phyloP scores from a whole-genome alignment of 2,113 vertebrate genomes.

The Toxotes chatareus region DNA sequence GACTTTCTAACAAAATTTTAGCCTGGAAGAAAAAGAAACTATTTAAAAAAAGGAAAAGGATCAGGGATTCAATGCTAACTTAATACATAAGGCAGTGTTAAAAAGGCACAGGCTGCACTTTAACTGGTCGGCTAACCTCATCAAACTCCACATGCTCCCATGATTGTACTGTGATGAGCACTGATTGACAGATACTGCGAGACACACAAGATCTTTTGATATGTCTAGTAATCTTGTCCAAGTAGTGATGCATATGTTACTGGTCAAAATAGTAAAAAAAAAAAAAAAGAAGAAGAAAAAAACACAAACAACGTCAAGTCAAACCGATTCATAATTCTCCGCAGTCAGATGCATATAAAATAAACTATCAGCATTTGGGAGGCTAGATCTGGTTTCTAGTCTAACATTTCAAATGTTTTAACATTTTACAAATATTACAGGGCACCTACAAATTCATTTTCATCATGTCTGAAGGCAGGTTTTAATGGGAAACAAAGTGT shows the following conservation, averaged over 20 bases:
- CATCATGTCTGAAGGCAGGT: slow-evolving; percentile 9
- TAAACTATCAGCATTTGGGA: slow-evolving; percentile 1
- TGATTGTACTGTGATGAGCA: not conserved
- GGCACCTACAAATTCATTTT: slow-evolving; percentile 19
- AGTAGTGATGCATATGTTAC: slow-evolving; percentile 43
- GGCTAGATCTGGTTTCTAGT: slow-evolving; percentile 5
- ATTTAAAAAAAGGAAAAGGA: slow-evolving; percentile 8
- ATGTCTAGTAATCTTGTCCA: not conserved
- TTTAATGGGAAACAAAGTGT: slow-evolving; percentile 15
- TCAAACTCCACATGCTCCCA: slow-evolving; percentile 2
- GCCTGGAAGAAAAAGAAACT: slow-evolving; percentile 1
- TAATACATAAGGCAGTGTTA: slow-evolving; percentile 68
- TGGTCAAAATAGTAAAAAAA: not conserved
- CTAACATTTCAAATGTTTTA: slow-evolving; percentile 23
- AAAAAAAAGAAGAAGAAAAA: not conserved
- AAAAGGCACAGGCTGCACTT: slow-evolving; percentile 71
- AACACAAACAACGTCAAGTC: slow-evolving; percentile 14
- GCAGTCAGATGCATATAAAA: slow-evolving; percentile 47
- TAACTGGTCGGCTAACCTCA: not conserved
- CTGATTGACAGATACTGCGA: not conserved
- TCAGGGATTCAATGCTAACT: slow-evolving; percentile 43
- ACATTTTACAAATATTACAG: slow-evolving; percentile 43
- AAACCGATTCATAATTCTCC: slow-evolving; percentile 16
- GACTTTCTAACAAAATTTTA: slow-evolving; percentile 48
- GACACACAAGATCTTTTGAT: not conserved